phyloP scores from a whole-genome alignment of 2,797 vertebrate genomes.

The Chromobotia macracanthus region DNA sequence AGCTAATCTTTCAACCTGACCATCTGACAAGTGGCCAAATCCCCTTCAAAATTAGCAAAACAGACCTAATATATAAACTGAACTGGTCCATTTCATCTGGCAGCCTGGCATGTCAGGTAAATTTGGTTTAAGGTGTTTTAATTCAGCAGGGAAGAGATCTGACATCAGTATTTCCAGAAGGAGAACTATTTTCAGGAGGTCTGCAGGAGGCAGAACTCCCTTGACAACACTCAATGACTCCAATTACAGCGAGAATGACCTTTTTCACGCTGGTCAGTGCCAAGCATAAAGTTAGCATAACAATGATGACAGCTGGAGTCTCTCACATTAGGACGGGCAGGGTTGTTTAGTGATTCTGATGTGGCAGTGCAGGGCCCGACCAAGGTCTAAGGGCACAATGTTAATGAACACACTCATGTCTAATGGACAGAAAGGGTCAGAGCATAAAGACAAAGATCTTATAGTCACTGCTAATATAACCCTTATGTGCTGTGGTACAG shows the following conservation, averaged over 20 bases:
- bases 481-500: not conserved
- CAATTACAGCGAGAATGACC: constrained; percentile 25
- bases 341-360: constrained; percentile 34
- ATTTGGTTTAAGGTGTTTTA: not conserved
- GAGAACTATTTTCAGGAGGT: constrained; percentile 26
- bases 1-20: not conserved
- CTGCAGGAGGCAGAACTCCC: constrained; percentile 11
- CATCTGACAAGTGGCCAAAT: not conserved
- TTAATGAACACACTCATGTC: constrained; percentile 26
- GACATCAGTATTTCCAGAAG: not conserved
- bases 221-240: constrained; percentile 34
- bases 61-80: not conserved
- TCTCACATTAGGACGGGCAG: constrained; percentile 4
- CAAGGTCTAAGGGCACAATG: not conserved
- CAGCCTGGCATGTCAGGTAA: not conserved
- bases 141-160: not conserved
- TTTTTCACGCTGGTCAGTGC: constrained; percentile 16
- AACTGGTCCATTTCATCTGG: too few relatives aligned
- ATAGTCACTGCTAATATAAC: not conserved
- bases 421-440: constrained; percentile 10
- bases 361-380: not conserved
- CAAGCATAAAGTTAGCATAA: constrained; percentile 50
- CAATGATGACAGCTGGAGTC: constrained; percentile 40
- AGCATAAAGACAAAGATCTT: constrained; percentile 4
- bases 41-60: not conserved